A percentile compares a stretch with the other conserved stretches of the same genome.
These are phyloP conservation scores for Nemotelus nigrinus DNA, from an alignment of 2,888 invertebrate genomes.

Conservation along the genomic window DNA sequence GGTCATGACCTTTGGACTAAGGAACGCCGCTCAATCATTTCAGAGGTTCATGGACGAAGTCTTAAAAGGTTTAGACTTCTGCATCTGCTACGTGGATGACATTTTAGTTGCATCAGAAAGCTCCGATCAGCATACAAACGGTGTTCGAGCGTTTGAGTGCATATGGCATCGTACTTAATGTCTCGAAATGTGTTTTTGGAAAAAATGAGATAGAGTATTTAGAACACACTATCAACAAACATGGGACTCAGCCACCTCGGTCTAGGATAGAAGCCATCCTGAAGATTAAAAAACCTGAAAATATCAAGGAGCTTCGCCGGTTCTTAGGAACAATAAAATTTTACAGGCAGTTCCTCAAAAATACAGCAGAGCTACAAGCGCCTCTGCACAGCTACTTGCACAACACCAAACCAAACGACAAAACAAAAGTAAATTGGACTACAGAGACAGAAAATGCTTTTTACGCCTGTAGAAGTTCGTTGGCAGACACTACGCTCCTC, in stretches of 20 bases:
- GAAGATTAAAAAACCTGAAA: not conserved
- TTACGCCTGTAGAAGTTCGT: too few species aligned
- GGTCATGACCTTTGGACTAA: slow-evolving; percentile 58
- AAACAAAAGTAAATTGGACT: not conserved
- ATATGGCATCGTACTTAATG: not conserved
- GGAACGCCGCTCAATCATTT: slow-evolving; percentile 59
- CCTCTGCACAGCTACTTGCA: not conserved
- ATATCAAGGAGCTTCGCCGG: not conserved
- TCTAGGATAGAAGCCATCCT: not conserved
- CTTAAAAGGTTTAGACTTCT: slow-evolving; percentile 52
- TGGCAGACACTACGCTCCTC: too few species aligned
- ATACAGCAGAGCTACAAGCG: not conserved
- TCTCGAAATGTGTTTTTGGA: not conserved
- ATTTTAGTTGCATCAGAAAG: slow-evolving; percentile 53
- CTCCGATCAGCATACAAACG: not conserved
- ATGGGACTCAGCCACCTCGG: not conserved
- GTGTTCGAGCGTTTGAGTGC: not conserved
- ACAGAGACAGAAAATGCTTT: not conserved
- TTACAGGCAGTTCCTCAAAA: slow-evolving; percentile 6
- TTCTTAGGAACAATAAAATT: slow-evolving; percentile 10
- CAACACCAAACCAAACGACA: not conserved
- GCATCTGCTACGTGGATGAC: slow-evolving; percentile 55
- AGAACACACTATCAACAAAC: not conserved
- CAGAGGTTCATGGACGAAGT: slow-evolving; percentile 58
- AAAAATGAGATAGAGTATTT: not conserved